phyloP scores from a whole-genome alignment of 2,888 invertebrate genomes.

The Euzetes globulus region DNA sequence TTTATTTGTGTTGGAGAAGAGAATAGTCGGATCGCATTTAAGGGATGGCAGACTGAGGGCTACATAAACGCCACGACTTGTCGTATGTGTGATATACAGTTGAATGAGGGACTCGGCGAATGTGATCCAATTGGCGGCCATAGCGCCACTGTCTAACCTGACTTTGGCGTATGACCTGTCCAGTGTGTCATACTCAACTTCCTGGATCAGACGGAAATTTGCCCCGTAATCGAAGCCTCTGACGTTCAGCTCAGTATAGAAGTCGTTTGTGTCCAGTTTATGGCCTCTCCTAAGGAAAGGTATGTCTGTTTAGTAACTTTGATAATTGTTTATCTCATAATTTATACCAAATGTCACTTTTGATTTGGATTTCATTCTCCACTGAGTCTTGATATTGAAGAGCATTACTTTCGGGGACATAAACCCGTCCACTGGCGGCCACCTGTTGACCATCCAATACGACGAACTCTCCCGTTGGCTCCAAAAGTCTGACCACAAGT shows the following conservation, averaged over 20 bases:
- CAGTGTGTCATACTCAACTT: constrained; percentile 56
- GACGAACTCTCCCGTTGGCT: constrained; percentile 48
- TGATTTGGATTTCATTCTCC: background rate
- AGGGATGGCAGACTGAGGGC: too few relatives aligned
- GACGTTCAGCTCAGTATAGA: constrained; percentile 76
- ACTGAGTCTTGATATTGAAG: constrained; percentile 25
- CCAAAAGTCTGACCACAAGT: constrained; percentile 43
- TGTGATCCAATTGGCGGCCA: too few relatives aligned
- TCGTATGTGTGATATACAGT: too few relatives aligned
- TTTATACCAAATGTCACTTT: background rate
- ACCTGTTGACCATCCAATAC: constrained; percentile 47
- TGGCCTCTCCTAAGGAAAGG: constrained; percentile 19
- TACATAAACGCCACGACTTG: too few relatives aligned
- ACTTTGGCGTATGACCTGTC: too few relatives aligned
- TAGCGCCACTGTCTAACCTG: too few relatives aligned
- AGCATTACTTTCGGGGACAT: constrained; percentile 28
- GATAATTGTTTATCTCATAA: too few relatives aligned
- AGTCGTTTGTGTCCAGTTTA: constrained; percentile 51
- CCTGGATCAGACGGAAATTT: constrained; percentile 67
- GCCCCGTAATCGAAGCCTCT: constrained; percentile 79
- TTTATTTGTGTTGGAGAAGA: too few relatives aligned
- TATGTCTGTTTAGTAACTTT: too few relatives aligned
- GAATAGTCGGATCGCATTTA: too few relatives aligned
- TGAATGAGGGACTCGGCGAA: too few relatives aligned
- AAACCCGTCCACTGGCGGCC: constrained; percentile 47